Evolutionary conservation across 2,113 vertebrate genomes (phyloP).

Genomic region (Meriones unguiculatus): DNA sequence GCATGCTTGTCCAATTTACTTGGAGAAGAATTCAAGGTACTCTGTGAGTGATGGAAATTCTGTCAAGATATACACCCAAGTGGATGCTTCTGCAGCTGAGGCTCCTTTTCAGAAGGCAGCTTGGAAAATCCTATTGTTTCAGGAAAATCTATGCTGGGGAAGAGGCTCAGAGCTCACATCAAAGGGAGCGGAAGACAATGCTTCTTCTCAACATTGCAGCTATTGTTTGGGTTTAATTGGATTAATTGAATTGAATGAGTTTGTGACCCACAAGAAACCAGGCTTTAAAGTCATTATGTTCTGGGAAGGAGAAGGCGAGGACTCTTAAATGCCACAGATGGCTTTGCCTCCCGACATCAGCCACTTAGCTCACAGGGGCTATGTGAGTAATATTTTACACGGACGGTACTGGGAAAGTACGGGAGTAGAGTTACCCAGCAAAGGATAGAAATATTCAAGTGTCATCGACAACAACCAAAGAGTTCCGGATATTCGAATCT

Average conservation of each 20-base stretch:
- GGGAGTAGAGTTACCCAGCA: not conserved
- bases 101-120: constrained; percentile 10
- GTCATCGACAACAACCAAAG: not conserved
- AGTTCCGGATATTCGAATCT: not conserved
- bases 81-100: not conserved
- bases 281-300: constrained; percentile 66
- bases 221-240: constrained; percentile 65
- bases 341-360: not conserved
- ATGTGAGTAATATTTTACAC: not conserved
- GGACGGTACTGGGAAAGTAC: not conserved
- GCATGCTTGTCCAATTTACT: constrained; percentile 46
- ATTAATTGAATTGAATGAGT: constrained; percentile 72
- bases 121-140: constrained; percentile 51
- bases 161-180: constrained; percentile 14
- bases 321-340: not conserved
- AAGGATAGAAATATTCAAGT: constrained; percentile 12
- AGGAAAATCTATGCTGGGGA: not conserved
- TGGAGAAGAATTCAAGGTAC: not conserved
- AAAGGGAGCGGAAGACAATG: constrained; percentile 52
- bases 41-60: constrained; percentile 46
- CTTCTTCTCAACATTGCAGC: constrained; percentile 19
- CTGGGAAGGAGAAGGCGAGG: not conserved
- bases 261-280: constrained; percentile 65
- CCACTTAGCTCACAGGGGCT: not conserved
- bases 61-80: not conserved